Evolutionary conservation across 2,888 invertebrate genomes (phyloP).

Genomic region (Lasius fuliginosus): DNA sequence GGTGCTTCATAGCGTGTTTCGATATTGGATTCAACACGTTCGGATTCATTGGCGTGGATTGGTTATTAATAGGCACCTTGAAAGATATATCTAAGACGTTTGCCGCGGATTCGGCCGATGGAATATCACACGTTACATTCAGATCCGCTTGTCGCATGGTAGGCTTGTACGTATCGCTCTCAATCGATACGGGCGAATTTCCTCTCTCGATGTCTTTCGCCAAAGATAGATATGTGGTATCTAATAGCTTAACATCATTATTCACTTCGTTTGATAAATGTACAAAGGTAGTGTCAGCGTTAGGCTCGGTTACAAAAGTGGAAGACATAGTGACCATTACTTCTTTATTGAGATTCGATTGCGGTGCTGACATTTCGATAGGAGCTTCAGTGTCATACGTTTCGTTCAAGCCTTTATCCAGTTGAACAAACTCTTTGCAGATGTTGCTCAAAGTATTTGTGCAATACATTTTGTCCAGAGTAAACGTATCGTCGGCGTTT

Average conservation of each 20-base stretch:
- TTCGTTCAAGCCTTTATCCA: constrained; percentile 55
- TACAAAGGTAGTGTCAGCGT: constrained; percentile 47
- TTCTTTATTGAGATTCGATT: constrained; percentile 24
- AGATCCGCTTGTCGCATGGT: constrained; percentile 10
- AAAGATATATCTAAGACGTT: constrained; percentile 65
- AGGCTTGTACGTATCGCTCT: constrained; percentile 11
- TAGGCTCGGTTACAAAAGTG: constrained; percentile 59
- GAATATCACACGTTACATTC: neutral
- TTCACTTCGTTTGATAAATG: constrained; percentile 49
- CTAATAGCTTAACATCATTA: constrained; percentile 31
- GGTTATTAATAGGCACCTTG: constrained; percentile 56
- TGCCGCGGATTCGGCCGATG: neutral
- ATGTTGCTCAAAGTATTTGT: constrained; percentile 58
- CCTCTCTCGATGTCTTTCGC: neutral
- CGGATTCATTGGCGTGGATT: constrained; percentile 60
- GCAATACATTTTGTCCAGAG: constrained; percentile 48
- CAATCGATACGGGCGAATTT: neutral
- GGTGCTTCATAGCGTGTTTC: constrained; percentile 35
- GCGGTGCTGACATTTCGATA: neutral
- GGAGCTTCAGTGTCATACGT: constrained; percentile 50
- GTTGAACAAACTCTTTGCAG: constrained; percentile 24
- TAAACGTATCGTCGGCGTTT: constrained; percentile 31
- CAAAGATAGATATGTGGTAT: constrained; percentile 53
- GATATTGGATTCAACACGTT: constrained; percentile 44
- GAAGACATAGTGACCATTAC: constrained; percentile 64